Evolutionary conservation across 37 sponge, comb jelly and placozoan genomes (phyloP).

Genomic region (Eunapius fragilis): DNA sequence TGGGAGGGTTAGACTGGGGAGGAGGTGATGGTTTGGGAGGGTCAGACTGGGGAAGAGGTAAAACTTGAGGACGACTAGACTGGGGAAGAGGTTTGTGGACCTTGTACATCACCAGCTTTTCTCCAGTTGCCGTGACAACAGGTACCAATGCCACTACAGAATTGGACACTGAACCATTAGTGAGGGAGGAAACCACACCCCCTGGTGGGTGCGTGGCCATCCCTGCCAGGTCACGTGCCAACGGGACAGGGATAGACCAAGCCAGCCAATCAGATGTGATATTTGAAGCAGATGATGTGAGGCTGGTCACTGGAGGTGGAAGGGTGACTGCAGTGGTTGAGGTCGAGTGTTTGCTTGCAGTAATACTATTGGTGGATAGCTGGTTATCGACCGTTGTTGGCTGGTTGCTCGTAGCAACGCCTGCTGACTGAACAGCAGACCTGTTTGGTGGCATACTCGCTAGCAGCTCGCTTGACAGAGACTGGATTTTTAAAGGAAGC

Average conservation of each 20-base stretch:
- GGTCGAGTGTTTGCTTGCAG: neutral
- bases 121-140: slow-evolving; percentile 6
- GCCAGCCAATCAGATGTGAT: neutral
- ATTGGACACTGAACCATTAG: neutral
- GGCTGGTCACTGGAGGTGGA: too few species aligned
- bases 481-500: neutral
- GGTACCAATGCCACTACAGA: neutral
- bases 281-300: neutral
- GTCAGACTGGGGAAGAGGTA: neutral
- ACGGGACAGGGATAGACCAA: neutral
- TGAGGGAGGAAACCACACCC: neutral
- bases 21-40: slow-evolving; percentile 1
- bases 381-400: too few species aligned
- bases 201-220: neutral
- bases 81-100: neutral
- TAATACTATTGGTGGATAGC: too few species aligned
- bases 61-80: neutral
- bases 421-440: neutral
- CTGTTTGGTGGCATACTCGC: neutral
- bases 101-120: neutral
- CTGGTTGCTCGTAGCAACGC: too few species aligned
- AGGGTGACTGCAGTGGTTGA: too few species aligned
- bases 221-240: neutral
- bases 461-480: neutral
- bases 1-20: neutral